Evolutionary conservation across 92 coral and sea anemone species (phyloP), one percentile per base, ranked within the genome.

Genomic region (Actinernus sp.): DNA sequence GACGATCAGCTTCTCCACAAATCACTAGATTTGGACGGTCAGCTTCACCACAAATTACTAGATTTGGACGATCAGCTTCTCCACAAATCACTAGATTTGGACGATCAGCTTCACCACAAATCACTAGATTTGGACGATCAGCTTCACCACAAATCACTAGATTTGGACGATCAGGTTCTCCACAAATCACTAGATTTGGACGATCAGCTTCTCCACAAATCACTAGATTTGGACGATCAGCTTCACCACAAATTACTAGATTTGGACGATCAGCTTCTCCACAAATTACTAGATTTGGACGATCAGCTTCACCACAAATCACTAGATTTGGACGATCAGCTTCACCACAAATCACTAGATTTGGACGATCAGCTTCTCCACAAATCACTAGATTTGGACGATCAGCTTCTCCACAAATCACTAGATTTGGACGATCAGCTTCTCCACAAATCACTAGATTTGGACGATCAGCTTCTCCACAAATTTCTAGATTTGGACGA

Each of bases 161-260:
- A 52, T 52, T 52, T 52, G 58, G 58, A 52, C 9, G 58, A 10
- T 52, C 58, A n/a, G 31, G 19, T 10, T 26, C 34, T 13, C 58
- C 58, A 16, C 58, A 52, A 38, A 26, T 52, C 34, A 52, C 58
- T 1, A 23, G 58, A 52, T 52, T 52, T 52, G 58, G 58, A 52
- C 9, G 58, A 10, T 52, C 58, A 2, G 31, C 34, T 1, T 8
- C 19, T 26, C 58, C 32, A 16, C 58, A 52, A 22, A 26, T 52
- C 16, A 52, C 58, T 26, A 23, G 58, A 52, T 52, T 52, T 52
- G 58, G 58, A 52, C 9, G 58, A 10, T 52, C 58, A 2, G 31
- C 34, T 10, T 26, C 17, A 26, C 58, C 58, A 16, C 58, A 52
- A 22, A 26, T 52, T 22, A 52, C 58, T 26, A 23, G 58, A 52